Base-by-base conservation (phyloP, 2,797 vertebrate genomes). In the Acrossocheilus wenchowensis region DNA sequence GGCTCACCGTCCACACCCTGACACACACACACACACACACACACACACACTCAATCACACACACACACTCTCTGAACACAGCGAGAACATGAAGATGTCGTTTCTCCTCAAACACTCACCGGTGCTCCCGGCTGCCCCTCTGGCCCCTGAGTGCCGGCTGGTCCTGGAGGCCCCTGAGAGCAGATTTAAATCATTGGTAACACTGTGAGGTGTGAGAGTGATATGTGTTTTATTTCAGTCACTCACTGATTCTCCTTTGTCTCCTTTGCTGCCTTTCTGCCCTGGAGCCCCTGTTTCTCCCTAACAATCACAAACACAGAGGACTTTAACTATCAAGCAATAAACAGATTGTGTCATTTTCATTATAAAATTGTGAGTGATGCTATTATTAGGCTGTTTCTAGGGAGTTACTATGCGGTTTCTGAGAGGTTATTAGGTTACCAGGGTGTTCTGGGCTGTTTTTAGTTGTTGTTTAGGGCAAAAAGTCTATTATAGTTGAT, bases 221-320 rank as follows among this genome's bases (percentile, higher is more conserved):
- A 36, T 43, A 36, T 78, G 45, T 21, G 23, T 60, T 43, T 54
- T 68, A 15, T 43, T 73, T 82, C 14, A 34, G 23, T 41, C 39
- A 82, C 98, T 97, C 88, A 99, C 98, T 0, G 94, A 93, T 95
- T 99, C 98, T 90, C 98, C 98, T 94, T 99, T 99, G 94, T 98
- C 97, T 79, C 97, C 98, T 94, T 99, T 99, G 93, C 97, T 98
- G 66, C 98, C 98, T 93, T 99, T 99, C 91, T 99, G 98, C 36
- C 98, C 98, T 0, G 98, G 95, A 90, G 97, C 97, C 89, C 98
- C 98, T 30, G 97, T 97, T 93, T 99, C 98, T 88, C 98, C 98
- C 98, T 99, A 93, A 75, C 34, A 90, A 69, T 91, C 5, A 92
- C 72, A 71, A 5, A 84, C 78, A 85, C 48, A 71, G 5, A 83